phyloP scores from a whole-genome alignment of 1,140 invertebrate genomes.

The Wiebesia pumilae region DNA sequence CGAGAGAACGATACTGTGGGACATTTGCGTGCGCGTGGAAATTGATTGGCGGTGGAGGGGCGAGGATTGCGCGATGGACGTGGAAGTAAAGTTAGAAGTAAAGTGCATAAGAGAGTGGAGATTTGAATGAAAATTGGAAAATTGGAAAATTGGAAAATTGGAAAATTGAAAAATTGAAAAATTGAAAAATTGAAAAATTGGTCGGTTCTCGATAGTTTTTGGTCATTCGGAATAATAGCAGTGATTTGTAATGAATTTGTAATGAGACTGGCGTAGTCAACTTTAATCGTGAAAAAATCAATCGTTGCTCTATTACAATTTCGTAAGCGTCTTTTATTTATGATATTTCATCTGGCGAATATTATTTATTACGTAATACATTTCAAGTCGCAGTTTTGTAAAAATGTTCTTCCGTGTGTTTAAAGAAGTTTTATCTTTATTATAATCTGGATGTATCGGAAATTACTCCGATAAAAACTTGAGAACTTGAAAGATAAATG shows the following conservation, averaged over 20 bases:
- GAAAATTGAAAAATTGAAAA: no score
- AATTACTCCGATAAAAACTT: no score
- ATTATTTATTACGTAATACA: no score
- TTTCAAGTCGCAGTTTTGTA: no score
- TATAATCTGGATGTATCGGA: no score
- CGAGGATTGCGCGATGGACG: not conserved
- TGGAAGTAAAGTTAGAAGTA: not conserved
- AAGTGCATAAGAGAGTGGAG: not conserved
- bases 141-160: no score
- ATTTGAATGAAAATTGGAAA: conserved; percentile 20
- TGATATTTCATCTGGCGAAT: no score
- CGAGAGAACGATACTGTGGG: not conserved
- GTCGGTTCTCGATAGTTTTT: not conserved
- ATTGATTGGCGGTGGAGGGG: conserved; percentile 25
- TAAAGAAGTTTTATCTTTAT: no score
- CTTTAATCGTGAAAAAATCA: not conserved
- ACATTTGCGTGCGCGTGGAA: conserved; percentile 6
- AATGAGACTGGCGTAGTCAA: not conserved
- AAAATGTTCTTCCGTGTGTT: no score
- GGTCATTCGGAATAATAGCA: not conserved
- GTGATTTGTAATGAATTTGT: not conserved
- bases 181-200: no score
- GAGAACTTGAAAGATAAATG: no score
- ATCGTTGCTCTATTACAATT: not conserved
- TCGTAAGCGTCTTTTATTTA: not conserved